Evolutionary conservation across 2,888 invertebrate species (phyloP), one percentile per base, ranked within the genome.

Genomic region (Diploptera punctata): DNA sequence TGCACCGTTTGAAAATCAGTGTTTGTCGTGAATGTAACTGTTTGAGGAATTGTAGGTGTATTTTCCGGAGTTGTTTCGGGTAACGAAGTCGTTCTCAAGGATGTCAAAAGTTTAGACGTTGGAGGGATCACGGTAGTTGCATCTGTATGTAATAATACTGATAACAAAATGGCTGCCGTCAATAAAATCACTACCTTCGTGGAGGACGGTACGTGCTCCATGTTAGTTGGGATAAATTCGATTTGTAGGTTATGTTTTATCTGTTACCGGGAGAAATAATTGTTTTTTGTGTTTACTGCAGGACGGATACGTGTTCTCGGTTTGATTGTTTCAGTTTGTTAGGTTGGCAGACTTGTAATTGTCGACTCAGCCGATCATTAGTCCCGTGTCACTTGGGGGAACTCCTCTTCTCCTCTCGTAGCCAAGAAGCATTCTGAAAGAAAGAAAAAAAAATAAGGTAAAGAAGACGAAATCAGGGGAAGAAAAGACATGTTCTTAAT

Each of bases 371-470:
- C 13, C 19, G 0, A 24, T 52, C 52, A 52, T 52, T 52, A 13
- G 9, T 52, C 18, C 19, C 24, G 21, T 24, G 21, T 13, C 24
- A 24, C 24, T 52, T 16, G 52, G 26, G 9, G 13, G 52, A 13
- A 19, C 52, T 52, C 24, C 10, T 52, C 52, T 24, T 24, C 24
- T 52, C 3, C n/a, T 21, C 13, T 24, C 24, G 24, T 13, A 52
- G 52, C 52, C 52, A 52, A 52, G 24, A 52, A 24, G 1, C 52
- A 52, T 52, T 52, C 52, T 52, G 52, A 21, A 52, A 52, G 10
- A 24, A 24, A 10, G 33, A 33, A 10, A 33, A 33, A n/a, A n/a
- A n/a, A n/a, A n/a, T n/a, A n/a, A n/a, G n/a, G n/a, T n/a, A n/a
- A 33, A 33, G 33, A 52, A 52, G 52, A 52, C 3, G 52, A 52